These are phyloP conservation scores for Salvator merianae DNA, from an alignment of 2,113 vertebrate genomes.

Conservation along the genomic window DNA sequence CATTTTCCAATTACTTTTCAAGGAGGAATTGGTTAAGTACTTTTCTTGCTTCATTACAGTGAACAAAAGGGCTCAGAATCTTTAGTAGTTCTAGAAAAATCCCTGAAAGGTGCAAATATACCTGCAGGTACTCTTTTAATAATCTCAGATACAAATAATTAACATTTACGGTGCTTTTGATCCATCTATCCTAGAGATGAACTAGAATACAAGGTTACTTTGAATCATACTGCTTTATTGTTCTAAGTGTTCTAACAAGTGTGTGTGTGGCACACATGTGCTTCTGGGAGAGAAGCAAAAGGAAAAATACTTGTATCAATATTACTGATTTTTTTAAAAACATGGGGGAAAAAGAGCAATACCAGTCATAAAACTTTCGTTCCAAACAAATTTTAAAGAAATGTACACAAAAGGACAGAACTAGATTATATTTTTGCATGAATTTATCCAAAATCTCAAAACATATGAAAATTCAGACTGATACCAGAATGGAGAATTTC, in stretches of 20 bases:
- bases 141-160: too few relatives aligned
- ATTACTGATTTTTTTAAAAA: constrained; percentile 23
- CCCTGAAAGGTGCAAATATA: too few relatives aligned
- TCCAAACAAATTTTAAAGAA: not conserved
- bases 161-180: not conserved
- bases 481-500: constrained; percentile 17
- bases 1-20: too few relatives aligned
- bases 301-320: not conserved
- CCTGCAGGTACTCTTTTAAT: too few relatives aligned
- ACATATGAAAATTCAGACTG: constrained; percentile 18
- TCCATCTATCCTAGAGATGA: not conserved
- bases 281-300: not conserved
- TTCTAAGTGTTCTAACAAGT: not conserved
- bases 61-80: too few relatives aligned
- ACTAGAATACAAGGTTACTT: not conserved
- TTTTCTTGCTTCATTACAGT: too few relatives aligned
- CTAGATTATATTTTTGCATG: constrained; percentile 35
- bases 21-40: too few relatives aligned
- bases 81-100: too few relatives aligned
- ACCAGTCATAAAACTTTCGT: not conserved
- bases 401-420: not conserved
- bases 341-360: not conserved
- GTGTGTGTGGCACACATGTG: not conserved
- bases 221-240: not conserved
- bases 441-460: constrained; percentile 18